Evolutionary conservation across 35 echinoderm and acorn worm genomes (phyloP), one percentile per base, ranked within the genome.

Genomic region (Lytechinus variegatus): DNA sequence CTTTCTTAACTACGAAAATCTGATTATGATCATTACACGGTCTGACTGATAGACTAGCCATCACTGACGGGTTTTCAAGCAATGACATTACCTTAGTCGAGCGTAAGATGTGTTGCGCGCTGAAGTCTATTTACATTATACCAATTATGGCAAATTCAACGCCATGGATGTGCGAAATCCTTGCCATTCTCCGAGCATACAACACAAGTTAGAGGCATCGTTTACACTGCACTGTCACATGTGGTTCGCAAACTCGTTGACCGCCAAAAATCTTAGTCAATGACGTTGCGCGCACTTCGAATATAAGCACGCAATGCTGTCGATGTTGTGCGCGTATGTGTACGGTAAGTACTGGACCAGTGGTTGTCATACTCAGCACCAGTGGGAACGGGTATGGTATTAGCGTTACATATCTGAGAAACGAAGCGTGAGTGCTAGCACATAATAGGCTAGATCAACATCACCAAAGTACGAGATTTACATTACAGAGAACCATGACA

Each of bases 81-180:
- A 24, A 79, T 79, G 66, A 79, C 66, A 79, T 79, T 79, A n/a
- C 66, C 66, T 79, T 79, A 24, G 66, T 79, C 16, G 66, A 79
- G 66, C 19, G 66, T 7, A 24, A 19, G 19, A 79, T 79, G 6
- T 79, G 66, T 79, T 24, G 66, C 66, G 66, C 66, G 66, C 19
- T 79, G 66, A 79, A 79, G 66, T 79, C 66, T 79, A 79, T 79
- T 79, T 79, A 79, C 66, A 79, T 79, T 79, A 79, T 79, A 79
- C 21, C 66, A 79, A 79, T 79, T 79, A 79, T 7, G 66, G 66
- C 66, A 79, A 79, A 79, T 79, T 79, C 66, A 79, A 79, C 66
- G 66, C 66, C 66, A 79, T 79, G 21, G 66, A n/a, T 24, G 66
- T 24, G 66, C 66, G 19, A n/a, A 24, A 1, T 24, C 19, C 66